A percentile compares a stretch with the other conserved stretches of the same genome.
These are phyloP conservation scores for Tortricodes alternella DNA, from an alignment of 2,888 invertebrate genomes.

Conservation along the genomic window DNA sequence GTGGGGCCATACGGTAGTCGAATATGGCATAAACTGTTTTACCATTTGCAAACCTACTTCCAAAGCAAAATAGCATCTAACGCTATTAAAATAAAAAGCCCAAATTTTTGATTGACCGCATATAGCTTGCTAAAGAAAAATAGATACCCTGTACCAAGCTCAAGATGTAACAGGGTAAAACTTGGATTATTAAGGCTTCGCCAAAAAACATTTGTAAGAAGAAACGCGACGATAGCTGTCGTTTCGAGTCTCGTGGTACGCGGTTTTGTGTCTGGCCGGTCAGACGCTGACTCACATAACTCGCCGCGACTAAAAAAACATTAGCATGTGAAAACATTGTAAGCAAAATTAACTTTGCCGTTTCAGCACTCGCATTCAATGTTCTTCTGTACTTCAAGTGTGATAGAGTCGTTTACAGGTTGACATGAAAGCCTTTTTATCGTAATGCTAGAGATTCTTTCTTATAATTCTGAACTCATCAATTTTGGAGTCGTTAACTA, in stretches of 20 bases:
- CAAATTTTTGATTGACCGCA: background rate
- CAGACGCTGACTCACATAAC: slow-evolving; percentile 28
- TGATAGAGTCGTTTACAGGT: background rate
- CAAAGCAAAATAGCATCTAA: slow-evolving; percentile 4
- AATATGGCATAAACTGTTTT: background rate
- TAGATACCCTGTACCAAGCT: slow-evolving; percentile 11
- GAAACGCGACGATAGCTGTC: background rate
- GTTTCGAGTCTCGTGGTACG: slow-evolving; percentile 20
- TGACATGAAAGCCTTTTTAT: background rate
- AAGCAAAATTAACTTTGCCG: slow-evolving; percentile 7
- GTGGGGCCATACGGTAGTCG: slow-evolving; percentile 28
- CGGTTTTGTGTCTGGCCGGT: slow-evolving; percentile 24
- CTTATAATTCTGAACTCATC: too few species aligned
- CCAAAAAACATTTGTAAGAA: too few species aligned
- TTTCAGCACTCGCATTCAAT: background rate
- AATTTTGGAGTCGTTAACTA: slow-evolving; percentile 24
- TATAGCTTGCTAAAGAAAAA: slow-evolving; percentile 1
- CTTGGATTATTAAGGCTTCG: too few species aligned
- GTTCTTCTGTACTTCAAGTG: background rate
- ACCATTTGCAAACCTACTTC: background rate
- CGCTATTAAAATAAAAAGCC: background rate
- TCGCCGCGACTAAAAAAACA: slow-evolving; percentile 26
- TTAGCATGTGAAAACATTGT: slow-evolving; percentile 27
- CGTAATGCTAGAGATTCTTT: slow-evolving; percentile 1
- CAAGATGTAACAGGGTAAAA: too few species aligned